These are phyloP conservation scores for Cyprinodon brontotheroides DNA, from an alignment of 2,113 vertebrate species.

Conservation along the genomic window DNA sequence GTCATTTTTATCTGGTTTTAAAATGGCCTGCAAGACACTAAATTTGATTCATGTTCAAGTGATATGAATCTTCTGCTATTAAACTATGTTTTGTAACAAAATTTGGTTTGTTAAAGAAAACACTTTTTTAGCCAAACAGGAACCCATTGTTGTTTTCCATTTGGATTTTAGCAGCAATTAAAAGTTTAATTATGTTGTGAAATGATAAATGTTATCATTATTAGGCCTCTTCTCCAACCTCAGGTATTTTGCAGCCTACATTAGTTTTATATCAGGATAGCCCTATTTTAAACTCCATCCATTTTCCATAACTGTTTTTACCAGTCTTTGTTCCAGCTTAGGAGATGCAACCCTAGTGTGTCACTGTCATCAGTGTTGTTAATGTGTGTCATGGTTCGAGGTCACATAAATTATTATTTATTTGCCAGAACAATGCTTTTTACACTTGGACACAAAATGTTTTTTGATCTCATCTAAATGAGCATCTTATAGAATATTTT, in stretches of 20 bases:
- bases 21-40: slow-evolving; percentile 32
- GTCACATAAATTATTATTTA: background rate
- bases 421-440: background rate
- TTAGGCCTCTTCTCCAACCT: background rate
- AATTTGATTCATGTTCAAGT: slow-evolving; percentile 28
- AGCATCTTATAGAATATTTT: background rate
- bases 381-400: background rate
- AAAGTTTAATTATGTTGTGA: background rate
- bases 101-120: slow-evolving; percentile 24
- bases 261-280: background rate
- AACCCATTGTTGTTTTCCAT: background rate
- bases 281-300: background rate
- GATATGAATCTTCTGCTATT: slow-evolving; percentile 17
- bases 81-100: slow-evolving; percentile 20
- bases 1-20: slow-evolving; percentile 52
- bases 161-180: background rate
- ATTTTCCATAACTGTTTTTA: background rate
- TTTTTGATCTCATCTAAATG: background rate
- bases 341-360: background rate
- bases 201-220: slow-evolving; percentile 1
- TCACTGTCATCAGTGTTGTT: background rate
- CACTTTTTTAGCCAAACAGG: slow-evolving; percentile 5
- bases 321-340: background rate
- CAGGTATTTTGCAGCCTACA: background rate
- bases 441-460: background rate